phyloP scores from a whole-genome alignment of 2,797 vertebrate species.

The Propithecus perrieri region DNA sequence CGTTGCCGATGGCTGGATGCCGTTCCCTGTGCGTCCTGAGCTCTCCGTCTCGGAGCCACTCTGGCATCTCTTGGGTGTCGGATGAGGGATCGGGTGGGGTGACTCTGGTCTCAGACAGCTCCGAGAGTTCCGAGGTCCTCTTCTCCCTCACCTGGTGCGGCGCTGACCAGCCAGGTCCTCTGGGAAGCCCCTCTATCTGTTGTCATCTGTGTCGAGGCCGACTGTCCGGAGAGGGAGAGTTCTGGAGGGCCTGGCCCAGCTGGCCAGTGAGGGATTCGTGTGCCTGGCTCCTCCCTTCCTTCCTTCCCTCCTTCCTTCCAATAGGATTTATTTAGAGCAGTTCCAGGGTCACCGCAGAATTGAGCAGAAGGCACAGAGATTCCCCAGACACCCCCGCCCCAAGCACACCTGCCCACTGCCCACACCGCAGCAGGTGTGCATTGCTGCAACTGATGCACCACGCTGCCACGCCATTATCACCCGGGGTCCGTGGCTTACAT shows the following conservation, averaged over 20 bases:
- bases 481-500: no score
- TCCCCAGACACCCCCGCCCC: fast-evolving
- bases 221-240: background rate
- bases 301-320: background rate
- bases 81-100: background rate
- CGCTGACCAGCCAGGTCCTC: background rate
- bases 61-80: background rate
- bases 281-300: background rate
- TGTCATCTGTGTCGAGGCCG: no score
- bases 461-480: background rate
- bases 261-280: background rate
- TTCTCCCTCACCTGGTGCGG: background rate
- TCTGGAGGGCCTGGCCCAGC: background rate
- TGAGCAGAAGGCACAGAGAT: background rate
- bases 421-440: background rate
- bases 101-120: background rate
- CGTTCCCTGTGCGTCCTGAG: background rate
- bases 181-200: background rate
- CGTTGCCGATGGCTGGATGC: background rate
- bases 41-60: background rate
- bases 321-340: background rate
- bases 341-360: background rate
- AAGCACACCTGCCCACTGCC: background rate
- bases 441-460: background rate
- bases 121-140: background rate